phyloP scores from a whole-genome alignment of 1,140 invertebrate species.

The Drosophila carrolli region DNA sequence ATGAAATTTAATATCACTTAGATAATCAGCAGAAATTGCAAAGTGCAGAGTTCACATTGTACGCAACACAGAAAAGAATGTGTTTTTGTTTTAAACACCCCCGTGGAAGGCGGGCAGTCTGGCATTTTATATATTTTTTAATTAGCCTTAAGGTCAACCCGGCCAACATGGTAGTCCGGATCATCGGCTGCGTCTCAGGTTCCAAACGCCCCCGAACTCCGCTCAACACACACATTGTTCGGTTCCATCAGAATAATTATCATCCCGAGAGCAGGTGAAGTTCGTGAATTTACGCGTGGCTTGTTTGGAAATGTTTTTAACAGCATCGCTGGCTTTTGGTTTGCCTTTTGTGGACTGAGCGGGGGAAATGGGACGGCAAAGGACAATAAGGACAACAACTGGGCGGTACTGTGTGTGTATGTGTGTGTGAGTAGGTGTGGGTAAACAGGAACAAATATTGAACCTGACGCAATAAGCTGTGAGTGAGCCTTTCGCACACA shows the following conservation, averaged over 20 bases:
- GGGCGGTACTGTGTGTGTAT: conserved; percentile 20
- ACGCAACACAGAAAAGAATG: not conserved
- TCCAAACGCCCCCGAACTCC: conserved; percentile 22
- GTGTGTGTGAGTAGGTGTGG: conserved; percentile 13
- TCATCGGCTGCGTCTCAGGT: conserved; percentile 45
- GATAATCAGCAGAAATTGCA: conserved; percentile 4
- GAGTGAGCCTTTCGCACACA: conserved; percentile 18
- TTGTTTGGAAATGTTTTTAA: conserved; percentile 67
- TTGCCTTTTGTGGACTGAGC: conserved; percentile 1
- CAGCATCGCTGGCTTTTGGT: conserved; percentile 7
- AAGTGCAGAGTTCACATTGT: conserved; percentile 23
- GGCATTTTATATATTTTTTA: conserved; percentile 34
- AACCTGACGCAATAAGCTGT: conserved; percentile 71
- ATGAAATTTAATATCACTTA: conserved; percentile 2
- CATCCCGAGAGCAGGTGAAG: conserved; percentile 55
- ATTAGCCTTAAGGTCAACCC: conserved; percentile 44
- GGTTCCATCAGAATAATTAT: conserved; percentile 58
- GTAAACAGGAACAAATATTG: conserved; percentile 72
- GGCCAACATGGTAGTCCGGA: conserved; percentile 19
- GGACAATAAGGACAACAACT: conserved; percentile 61
- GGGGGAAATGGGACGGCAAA: conserved; percentile 28
- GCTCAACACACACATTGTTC: conserved; percentile 18
- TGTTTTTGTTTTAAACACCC: conserved; percentile 6
- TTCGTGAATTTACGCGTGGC: conserved; percentile 67
- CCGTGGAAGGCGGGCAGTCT: not conserved